Evolutionary conservation across 2,888 invertebrate genomes (phyloP).

Genomic region (Cataglyphis albicans): DNA sequence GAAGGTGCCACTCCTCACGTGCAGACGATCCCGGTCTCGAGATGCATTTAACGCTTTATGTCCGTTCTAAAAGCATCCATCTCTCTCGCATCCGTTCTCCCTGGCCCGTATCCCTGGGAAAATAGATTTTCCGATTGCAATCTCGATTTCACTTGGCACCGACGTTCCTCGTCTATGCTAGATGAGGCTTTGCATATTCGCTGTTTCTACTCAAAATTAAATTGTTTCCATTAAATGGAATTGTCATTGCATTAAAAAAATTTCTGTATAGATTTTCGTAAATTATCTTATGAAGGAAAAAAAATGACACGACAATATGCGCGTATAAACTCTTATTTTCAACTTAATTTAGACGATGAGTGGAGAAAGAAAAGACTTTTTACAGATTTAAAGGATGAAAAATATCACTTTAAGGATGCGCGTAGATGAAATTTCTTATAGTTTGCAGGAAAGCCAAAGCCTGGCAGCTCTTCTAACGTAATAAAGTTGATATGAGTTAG

Average conservation of each 20-base stretch:
- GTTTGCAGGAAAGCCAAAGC: background rate
- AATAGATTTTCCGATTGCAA: conserved; percentile 41
- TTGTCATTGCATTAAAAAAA: background rate
- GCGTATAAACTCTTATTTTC: background rate
- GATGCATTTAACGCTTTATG: conserved; percentile 10
- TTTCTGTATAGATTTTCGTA: background rate
- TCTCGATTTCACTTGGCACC: conserved; percentile 30
- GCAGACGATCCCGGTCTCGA: background rate
- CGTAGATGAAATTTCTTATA: background rate
- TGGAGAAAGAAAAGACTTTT: background rate
- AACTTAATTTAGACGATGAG: background rate
- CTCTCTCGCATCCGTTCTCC: background rate
- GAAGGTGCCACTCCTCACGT: conserved; percentile 53
- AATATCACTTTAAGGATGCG: background rate
- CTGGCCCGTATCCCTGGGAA: background rate
- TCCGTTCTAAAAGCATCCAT: conserved; percentile 24
- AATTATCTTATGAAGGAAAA: background rate
- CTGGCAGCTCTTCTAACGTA: conserved; percentile 9
- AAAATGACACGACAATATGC: background rate
- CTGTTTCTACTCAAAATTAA: conserved; percentile 5
- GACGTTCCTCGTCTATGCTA: background rate
- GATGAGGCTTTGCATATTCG: conserved; percentile 3
- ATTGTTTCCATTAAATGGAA: background rate
- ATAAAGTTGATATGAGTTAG: conserved; percentile 35
- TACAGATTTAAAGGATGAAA: background rate